Percentiles rank a stretch among this genome's conserved stretches.
phyloP scores from a whole-genome alignment of 2,888 invertebrate genomes.

The Rutpela maculata region DNA sequence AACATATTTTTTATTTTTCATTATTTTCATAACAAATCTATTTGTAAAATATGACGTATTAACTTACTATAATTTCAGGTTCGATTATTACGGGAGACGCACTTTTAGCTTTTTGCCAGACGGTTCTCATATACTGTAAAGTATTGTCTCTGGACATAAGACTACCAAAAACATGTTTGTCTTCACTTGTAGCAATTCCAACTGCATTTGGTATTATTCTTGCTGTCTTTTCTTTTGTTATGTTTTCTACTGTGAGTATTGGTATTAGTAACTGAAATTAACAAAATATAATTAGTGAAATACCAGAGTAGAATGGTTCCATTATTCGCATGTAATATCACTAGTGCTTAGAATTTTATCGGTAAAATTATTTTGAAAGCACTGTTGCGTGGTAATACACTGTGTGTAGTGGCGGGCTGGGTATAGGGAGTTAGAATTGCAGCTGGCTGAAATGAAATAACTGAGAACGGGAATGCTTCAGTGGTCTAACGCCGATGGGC shows the following conservation, averaged over 20 bases:
- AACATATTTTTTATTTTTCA: neutral
- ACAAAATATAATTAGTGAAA: constrained; percentile 17
- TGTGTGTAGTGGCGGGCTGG: too few species aligned
- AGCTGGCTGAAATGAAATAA: too few species aligned
- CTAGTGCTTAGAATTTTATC: too few species aligned
- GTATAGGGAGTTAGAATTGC: too few species aligned
- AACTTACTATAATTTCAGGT: constrained; percentile 65
- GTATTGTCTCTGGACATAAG: constrained; percentile 92
- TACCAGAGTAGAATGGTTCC: too few species aligned
- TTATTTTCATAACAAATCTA: neutral
- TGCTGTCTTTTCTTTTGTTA: constrained; percentile 95
- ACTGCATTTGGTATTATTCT: constrained; percentile 96
- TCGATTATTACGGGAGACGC: constrained; percentile 65
- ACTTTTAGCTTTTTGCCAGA: constrained; percentile 83
- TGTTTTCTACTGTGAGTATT: constrained; percentile 87
- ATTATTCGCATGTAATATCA: too few species aligned
- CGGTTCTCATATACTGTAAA: constrained; percentile 89
- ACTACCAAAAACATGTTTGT: constrained; percentile 93
- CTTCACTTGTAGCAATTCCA: constrained; percentile 89
- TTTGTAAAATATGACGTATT: neutral
- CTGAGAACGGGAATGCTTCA: too few species aligned
- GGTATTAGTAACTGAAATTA: constrained; percentile 88
- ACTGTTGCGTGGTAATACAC: too few species aligned
- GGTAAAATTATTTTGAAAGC: too few species aligned
- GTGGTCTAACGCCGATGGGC: too few species aligned